phyloP scores from a whole-genome alignment of 2,888 invertebrate species.

The Eledona agricola region DNA sequence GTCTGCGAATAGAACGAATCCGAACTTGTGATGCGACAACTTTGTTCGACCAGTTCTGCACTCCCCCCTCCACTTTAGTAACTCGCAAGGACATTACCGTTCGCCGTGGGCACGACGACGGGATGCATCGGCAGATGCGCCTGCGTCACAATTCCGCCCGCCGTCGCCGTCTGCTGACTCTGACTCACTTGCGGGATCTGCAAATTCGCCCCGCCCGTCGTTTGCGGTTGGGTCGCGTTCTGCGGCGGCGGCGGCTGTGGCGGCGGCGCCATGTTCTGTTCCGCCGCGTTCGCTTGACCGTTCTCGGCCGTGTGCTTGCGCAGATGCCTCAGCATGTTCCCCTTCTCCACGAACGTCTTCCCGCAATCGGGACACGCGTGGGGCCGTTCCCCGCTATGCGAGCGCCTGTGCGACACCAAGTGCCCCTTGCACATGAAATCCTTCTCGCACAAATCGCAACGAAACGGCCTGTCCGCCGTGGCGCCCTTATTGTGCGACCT shows the following conservation, averaged over 20 bases:
- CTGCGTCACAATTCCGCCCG: slow-evolving; percentile 52
- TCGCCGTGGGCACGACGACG: slow-evolving; percentile 67
- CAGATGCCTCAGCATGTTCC: slow-evolving; percentile 78
- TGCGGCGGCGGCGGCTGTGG: slow-evolving; percentile 33
- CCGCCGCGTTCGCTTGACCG: slow-evolving; percentile 48
- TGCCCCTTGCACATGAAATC: slow-evolving; percentile 91
- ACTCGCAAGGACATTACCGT: slow-evolving; percentile 64
- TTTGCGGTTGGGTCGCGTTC: slow-evolving; percentile 29
- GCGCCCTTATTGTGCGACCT: slow-evolving; percentile 82
- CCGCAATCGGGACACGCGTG: slow-evolving; percentile 77
- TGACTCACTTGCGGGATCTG: slow-evolving; percentile 58
- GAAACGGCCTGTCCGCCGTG: slow-evolving; percentile 66
- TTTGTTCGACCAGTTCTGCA: slow-evolving; percentile 6
- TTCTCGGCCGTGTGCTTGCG: slow-evolving; percentile 73
- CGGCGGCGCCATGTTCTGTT: slow-evolving; percentile 19
- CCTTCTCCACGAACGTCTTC: slow-evolving; percentile 82
- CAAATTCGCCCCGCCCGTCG: slow-evolving; percentile 54
- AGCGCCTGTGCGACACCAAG: slow-evolving; percentile 81
- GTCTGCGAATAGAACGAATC: too few relatives aligned
- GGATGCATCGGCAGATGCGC: slow-evolving; percentile 58
- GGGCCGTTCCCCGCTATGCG: slow-evolving; percentile 73
- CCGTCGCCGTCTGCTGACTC: slow-evolving; percentile 54
- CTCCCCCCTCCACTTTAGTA: slow-evolving; percentile 61
- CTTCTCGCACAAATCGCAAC: slow-evolving; percentile 85
- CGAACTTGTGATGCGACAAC: too few relatives aligned